These are phyloP conservation scores for Choristoneura fumiferana DNA, from an alignment of 1,140 invertebrate species.

Conservation along the genomic window DNA sequence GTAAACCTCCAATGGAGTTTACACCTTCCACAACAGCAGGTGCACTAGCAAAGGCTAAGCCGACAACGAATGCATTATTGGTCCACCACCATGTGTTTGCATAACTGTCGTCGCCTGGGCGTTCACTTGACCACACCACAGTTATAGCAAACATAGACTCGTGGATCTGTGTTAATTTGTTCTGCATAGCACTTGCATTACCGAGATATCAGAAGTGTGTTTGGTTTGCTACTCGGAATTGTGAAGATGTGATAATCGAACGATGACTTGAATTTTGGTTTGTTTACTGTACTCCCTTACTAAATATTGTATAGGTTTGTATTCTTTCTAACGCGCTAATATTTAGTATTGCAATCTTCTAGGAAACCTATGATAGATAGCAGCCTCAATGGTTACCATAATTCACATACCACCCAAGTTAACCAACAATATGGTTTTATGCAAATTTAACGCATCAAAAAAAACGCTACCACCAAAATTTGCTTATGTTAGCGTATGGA, in stretches of 20 bases:
- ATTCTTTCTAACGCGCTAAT: too few species aligned
- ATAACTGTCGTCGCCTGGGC: constrained; percentile 60
- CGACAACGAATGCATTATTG: constrained; percentile 70
- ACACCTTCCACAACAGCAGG: constrained; percentile 43
- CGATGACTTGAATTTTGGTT: constrained; percentile 1
- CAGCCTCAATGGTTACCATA: too few species aligned
- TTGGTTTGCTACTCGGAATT: constrained; percentile 23
- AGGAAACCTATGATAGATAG: too few species aligned
- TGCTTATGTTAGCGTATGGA: too few species aligned
- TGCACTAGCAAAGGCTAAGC: constrained; percentile 47
- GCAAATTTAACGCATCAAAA: too few species aligned
- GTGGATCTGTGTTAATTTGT: constrained; percentile 66
- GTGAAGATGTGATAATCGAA: constrained; percentile 16
- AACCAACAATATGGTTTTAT: too few species aligned
- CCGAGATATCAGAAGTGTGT: constrained; percentile 40
- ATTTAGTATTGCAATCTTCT: too few species aligned
- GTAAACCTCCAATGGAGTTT: too few species aligned
- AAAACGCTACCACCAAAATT: too few species aligned
- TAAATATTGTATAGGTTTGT: too few species aligned
- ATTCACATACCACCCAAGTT: too few species aligned
- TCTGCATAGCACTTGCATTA: constrained; percentile 56
- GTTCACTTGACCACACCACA: constrained; percentile 60
- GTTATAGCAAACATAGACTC: constrained; percentile 59
- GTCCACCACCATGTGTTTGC: constrained; percentile 61
- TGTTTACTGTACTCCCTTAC: not conserved